These are phyloP conservation scores for Amphimedon queenslandica DNA, from an alignment of 37 sponge, comb jelly and placozoan species.

Conservation along the genomic window DNA sequence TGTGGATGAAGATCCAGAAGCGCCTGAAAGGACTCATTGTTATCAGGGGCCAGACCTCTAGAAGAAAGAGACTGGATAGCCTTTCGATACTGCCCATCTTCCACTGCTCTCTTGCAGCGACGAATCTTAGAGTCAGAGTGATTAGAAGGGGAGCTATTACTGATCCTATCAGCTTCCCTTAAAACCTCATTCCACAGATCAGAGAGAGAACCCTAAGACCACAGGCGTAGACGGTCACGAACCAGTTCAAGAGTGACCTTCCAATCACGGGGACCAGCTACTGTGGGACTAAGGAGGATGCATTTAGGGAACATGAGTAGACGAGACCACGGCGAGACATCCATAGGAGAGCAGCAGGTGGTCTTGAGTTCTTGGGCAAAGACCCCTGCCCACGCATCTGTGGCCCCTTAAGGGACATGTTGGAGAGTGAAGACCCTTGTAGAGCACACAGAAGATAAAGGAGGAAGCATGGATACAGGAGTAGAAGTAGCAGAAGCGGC, in stretches of 20 bases:
- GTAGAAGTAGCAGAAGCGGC: no score
- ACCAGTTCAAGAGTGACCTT: background rate
- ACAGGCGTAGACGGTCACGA: background rate
- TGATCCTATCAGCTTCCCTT: background rate
- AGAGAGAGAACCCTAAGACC: background rate
- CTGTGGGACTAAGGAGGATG: background rate
- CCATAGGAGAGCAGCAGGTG: no score
- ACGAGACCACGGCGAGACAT: no score
- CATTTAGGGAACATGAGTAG: background rate
- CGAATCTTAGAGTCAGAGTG: background rate
- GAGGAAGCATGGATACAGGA: no score
- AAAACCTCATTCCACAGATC: background rate
- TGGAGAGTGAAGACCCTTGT: no score
- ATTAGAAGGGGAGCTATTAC: no score
- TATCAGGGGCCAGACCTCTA: background rate
- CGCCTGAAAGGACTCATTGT: background rate
- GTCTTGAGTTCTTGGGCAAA: no score
- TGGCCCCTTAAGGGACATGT: no score
- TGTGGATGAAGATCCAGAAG: conserved; percentile 9
- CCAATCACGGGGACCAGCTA: background rate
- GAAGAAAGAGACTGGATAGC: conserved; percentile 21
- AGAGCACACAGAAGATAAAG: no score
- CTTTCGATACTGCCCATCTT: conserved; percentile 12
- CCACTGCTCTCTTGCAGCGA: background rate
- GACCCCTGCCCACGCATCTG: no score